Evolutionary conservation across 2,113 vertebrate genomes (phyloP).

Genomic region (Cnemophilus loriae): DNA sequence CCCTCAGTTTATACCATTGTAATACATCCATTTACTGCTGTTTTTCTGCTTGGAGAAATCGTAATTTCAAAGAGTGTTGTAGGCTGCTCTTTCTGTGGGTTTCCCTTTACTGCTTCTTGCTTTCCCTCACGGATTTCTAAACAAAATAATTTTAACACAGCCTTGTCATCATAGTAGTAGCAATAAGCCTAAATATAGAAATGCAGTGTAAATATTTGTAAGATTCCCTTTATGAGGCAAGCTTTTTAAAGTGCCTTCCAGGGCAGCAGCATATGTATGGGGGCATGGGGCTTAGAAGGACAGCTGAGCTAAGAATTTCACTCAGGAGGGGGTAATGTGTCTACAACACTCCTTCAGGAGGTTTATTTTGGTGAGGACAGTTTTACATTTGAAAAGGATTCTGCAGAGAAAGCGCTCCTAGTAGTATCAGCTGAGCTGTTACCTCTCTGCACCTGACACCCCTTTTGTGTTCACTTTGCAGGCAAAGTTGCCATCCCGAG

Average conservation of each 20-base stretch:
- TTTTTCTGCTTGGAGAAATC: neutral
- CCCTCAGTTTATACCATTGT: neutral
- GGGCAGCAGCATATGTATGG: neutral
- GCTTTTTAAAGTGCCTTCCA: neutral
- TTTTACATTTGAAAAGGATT: neutral
- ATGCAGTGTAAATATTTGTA: neutral
- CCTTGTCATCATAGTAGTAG: neutral
- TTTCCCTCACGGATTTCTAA: neutral
- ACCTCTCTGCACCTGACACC: fast-evolving
- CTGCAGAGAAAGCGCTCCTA: neutral
- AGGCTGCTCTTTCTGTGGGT: neutral
- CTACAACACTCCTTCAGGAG: neutral
- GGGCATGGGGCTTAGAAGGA: neutral
- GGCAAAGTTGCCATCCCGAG: neutral
- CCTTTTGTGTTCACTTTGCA: neutral
- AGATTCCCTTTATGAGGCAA: neutral
- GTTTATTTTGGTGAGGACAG: neutral
- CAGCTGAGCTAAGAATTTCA: neutral
- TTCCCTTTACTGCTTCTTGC: neutral
- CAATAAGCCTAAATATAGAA: neutral
- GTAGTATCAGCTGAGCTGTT: neutral
- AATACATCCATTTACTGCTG: neutral
- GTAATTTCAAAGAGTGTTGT: neutral
- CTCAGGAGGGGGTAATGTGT: neutral
- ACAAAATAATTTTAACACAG: neutral